These are phyloP conservation scores for Ataeniobius toweri DNA, from an alignment of 2,797 vertebrate species.

Conservation along the genomic window DNA sequence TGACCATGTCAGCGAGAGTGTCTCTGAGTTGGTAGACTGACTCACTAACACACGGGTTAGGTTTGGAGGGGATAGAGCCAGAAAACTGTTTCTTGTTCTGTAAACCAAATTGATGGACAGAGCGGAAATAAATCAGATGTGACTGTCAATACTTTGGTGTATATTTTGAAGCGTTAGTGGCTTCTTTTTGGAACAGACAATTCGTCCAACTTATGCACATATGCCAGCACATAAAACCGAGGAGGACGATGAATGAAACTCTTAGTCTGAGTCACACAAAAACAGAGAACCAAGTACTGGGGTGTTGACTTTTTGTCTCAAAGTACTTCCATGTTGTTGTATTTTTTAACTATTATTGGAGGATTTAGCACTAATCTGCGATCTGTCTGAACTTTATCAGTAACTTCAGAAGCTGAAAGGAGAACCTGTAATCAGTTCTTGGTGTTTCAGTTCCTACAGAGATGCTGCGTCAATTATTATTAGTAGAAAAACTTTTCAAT, in stretches of 20 bases:
- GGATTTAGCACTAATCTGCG: neutral
- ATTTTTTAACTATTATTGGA: neutral
- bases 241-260: neutral
- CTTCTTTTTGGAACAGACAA: neutral
- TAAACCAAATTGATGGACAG: slow-evolving; percentile 30
- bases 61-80: slow-evolving; percentile 1
- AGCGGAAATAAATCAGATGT: slow-evolving; percentile 13
- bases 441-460: too few relatives aligned
- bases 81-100: slow-evolving; percentile 28
- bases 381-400: neutral
- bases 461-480: too few relatives aligned
- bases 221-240: neutral
- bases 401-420: too few relatives aligned
- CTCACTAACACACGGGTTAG: slow-evolving; percentile 46
- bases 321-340: neutral
- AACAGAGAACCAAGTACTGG: neutral
- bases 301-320: too few relatives aligned
- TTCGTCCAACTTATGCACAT: neutral
- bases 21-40: slow-evolving; percentile 34
- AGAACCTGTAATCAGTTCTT: too few relatives aligned
- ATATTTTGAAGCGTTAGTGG: neutral
- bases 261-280: neutral
- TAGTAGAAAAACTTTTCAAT: too few relatives aligned
- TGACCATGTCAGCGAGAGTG: slow-evolving; percentile 17
- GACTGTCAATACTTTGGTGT: neutral